Evolutionary conservation across 2,888 invertebrate species (phyloP), one percentile per base, ranked within the genome.

Genomic region (Eucriotettix oculatus): DNA sequence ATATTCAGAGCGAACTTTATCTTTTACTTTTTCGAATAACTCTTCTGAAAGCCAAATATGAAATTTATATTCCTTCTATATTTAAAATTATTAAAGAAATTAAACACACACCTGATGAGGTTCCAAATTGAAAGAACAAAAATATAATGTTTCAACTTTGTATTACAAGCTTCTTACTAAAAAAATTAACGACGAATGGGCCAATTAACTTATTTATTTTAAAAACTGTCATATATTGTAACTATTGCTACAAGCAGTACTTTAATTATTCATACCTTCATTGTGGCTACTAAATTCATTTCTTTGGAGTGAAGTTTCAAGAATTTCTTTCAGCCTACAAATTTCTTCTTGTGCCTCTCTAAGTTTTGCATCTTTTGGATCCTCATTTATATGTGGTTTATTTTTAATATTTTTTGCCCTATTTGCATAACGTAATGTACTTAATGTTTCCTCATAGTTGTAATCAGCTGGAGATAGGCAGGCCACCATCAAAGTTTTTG

Each of bases 381-480:
- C 92, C 72, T 93, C 90, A 71, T 92, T 92, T 29, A 92, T 84
- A 69, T 81, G 81, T 0, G 90, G 91, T 67, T 86, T 84, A 71
- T 92, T 92, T 69, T 86, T 83, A 64, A 92, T 92, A 70, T 89
- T 90, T 72, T 92, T 88, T 10, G 91, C 91, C 61, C 90, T 75
- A 67, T 89, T 88, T 0, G 91, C 91, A 71, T 91, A 92, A 56
- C 90, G 76, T 16, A 91, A 73, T 0, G 91, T 91, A 16, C 86
- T 88, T 16, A 92, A 72, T 0, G 90, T 88, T 73, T 92, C 91
- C 63, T 89, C 87, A 65, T 88, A 90, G 70, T 90, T 90, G 68
- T 83, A 80, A 69, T 87, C 86, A 1, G 89, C 86, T 0, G 90
- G 90, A 29, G 89, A 88, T 2, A 92, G 75, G 69, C 90, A 90